phyloP scores from a whole-genome alignment of 2,113 vertebrate genomes.

The Burhinus bistriatus region DNA sequence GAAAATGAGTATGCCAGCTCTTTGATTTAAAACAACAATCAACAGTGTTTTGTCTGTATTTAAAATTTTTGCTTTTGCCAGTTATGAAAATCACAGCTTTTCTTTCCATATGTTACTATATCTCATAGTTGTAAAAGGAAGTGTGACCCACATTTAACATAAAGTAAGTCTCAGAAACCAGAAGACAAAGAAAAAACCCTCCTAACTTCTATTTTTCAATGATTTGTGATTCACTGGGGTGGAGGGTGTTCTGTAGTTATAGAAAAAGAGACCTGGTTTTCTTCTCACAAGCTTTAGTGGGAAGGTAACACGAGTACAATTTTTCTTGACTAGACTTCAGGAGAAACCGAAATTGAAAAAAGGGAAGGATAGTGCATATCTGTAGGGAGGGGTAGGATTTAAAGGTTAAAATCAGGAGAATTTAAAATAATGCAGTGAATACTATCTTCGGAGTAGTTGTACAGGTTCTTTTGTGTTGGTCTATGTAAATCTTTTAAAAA shows the following conservation, averaged over 20 bases:
- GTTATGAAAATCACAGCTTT: constrained; percentile 12
- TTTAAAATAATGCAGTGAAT: not conserved
- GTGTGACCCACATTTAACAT: not conserved
- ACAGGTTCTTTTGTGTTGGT: not conserved
- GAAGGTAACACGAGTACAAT: not conserved
- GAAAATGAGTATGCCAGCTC: not conserved
- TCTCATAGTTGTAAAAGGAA: not conserved
- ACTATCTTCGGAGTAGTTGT: not conserved
- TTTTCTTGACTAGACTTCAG: not conserved
- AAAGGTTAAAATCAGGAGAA: not conserved
- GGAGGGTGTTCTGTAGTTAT: not conserved
- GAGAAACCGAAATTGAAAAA: not conserved
- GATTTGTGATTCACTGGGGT: not conserved
- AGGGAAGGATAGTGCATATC: not conserved
- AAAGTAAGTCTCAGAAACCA: constrained; percentile 6
- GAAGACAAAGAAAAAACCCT: not conserved
- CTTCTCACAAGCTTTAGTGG: not conserved
- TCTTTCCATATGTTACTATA: not conserved
- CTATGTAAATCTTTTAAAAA: not conserved
- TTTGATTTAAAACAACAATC: constrained; percentile 23
- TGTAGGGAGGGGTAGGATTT: not conserved
- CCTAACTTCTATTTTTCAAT: not conserved
- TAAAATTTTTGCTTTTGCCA: constrained; percentile 2
- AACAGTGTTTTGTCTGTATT: constrained; percentile 14
- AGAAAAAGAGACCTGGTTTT: not conserved